These are phyloP conservation scores for Aldabrachelys gigantea DNA, from an alignment of 2,113 vertebrate species.

Conservation along the genomic window DNA sequence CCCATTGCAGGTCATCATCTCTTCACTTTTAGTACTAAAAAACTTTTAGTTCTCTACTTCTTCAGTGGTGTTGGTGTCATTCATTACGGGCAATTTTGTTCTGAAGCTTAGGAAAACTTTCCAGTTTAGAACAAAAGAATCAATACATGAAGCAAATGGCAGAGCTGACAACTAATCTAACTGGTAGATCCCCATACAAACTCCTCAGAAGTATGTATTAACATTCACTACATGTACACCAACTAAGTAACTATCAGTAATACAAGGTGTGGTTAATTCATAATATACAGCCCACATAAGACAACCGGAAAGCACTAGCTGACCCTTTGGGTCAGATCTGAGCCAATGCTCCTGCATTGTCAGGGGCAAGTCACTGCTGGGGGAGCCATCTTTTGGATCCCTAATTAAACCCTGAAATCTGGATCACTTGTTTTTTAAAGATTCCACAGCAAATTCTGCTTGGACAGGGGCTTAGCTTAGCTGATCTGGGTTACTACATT, in stretches of 20 bases:
- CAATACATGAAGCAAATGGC: background rate
- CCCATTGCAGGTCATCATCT: background rate
- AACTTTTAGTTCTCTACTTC: background rate
- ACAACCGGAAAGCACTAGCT: background rate
- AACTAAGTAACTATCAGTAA: background rate
- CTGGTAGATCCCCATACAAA: background rate
- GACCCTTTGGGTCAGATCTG: background rate
- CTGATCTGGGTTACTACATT: background rate
- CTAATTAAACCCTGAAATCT: background rate
- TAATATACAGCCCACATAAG: background rate
- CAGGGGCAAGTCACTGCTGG: background rate
- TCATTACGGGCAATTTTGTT: background rate
- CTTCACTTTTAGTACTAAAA: background rate
- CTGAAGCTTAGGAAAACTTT: background rate
- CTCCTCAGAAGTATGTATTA: background rate
- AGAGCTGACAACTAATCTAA: background rate
- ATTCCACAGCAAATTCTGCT: background rate
- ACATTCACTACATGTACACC: background rate
- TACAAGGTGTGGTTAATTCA: rapidly evolving
- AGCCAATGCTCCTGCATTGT: rapidly evolving
- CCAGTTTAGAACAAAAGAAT: background rate
- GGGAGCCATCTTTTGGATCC: background rate
- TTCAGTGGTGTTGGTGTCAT: background rate
- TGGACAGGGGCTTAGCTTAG: background rate
- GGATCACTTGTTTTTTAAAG: background rate